Evolutionary conservation across 2,888 invertebrate species (phyloP), one percentile per base, ranked within the genome.

Genomic region (Acronicta leporina): DNA sequence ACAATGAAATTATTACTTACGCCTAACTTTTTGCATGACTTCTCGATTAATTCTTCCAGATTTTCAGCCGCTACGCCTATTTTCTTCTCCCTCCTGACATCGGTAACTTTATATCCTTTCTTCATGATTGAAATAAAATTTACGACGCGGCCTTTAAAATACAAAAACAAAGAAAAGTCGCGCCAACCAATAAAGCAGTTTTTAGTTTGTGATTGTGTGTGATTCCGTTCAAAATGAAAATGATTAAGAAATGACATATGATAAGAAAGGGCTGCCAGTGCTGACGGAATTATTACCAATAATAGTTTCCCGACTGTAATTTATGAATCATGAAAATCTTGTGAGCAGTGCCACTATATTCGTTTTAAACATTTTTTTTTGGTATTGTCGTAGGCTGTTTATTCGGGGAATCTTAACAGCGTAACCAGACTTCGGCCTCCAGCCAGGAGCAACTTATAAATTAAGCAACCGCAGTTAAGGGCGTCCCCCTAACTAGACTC

Each of bases 71-170:
- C 97, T 44, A 97, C 95, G 14, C 97, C 97, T 72, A 97, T 95
- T 88, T 96, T 96, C 73, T 96, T 95, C 71, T 95, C 95, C 62
- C 97, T 92, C 73, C 95, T 95, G 4, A 96, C 95, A 83, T 97
- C 96, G 1, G 97, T 96, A 42, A 97, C 96, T 94, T 97, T 97
- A 81, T 96, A 97, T 27, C 97, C 97, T 85, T 95, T 96, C 81
- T 96, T 92, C 93, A 95, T 92, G 73, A 80, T 89, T 73, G 43
- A 47, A 63, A 67, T 49, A 41, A 51, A 45, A 65, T 68, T 42
- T n/a, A 40, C 38, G 44, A 20, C 43, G 44, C 58, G 50, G 11
- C 30, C 3, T 7, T 30, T 8, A 64, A 70, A 64, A 47, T 66
- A 73, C 67, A 74, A 69, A 77, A 79, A 80, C 68, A 75, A 80